phyloP scores from a whole-genome alignment of 2,113 vertebrate species.

The Carassius auratus region DNA sequence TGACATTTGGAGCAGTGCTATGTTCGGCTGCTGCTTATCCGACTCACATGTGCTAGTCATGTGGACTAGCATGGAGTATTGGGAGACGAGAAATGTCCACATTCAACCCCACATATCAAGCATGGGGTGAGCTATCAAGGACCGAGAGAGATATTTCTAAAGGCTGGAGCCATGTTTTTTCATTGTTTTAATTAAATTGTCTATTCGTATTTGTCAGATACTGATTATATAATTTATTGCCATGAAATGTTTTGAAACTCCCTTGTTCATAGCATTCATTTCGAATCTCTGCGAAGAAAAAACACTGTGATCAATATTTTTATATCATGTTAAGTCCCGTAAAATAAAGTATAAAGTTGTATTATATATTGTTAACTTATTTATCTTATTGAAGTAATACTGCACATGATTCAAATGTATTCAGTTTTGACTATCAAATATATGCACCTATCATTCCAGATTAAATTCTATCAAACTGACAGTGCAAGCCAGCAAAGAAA shows the following conservation, averaged over 20 bases:
- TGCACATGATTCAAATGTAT: conserved; percentile 36
- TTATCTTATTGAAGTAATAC: conserved; percentile 50
- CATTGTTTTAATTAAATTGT: conserved; percentile 63
- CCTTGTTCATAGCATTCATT: conserved; percentile 85
- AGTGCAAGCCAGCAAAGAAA: neutral
- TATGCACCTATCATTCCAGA: conserved; percentile 29
- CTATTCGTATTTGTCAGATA: conserved; percentile 86
- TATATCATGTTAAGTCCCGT: conserved; percentile 89
- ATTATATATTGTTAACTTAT: conserved; percentile 75
- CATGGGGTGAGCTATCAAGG: conserved; percentile 71
- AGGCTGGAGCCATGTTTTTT: conserved; percentile 76
- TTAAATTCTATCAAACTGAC: neutral
- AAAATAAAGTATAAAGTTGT: conserved; percentile 86
- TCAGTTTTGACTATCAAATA: conserved; percentile 38
- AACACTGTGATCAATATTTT: conserved; percentile 97
- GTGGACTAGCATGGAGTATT: conserved; percentile 17
- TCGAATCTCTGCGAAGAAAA: conserved; percentile 83
- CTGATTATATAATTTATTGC: conserved; percentile 99
- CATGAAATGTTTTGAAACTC: conserved; percentile 90
- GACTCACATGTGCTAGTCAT: conserved; percentile 40
- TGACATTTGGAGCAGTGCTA: conserved; percentile 23
- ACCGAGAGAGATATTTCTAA: conserved; percentile 70
- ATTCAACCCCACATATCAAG: conserved; percentile 53
- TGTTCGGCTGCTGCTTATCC: conserved; percentile 44
- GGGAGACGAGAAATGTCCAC: conserved; percentile 36